Evolutionary conservation across 2,888 invertebrate genomes (phyloP), one percentile per base, ranked within the genome.

Genomic region (Tipula vernalis): DNA sequence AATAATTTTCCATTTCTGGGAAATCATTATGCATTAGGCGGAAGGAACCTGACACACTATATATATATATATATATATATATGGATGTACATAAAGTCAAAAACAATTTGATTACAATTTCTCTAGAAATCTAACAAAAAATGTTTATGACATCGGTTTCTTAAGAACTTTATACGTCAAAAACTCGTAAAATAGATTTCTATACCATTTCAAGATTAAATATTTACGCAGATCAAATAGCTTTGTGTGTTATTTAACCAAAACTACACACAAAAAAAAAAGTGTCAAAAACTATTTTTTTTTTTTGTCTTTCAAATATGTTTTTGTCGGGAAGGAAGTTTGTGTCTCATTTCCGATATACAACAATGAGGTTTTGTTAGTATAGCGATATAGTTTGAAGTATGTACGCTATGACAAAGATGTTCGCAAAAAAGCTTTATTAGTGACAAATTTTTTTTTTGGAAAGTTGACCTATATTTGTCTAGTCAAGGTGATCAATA

Each of bases 281-380:
- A 71, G 71, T 71, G 71, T 71, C 71, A 71, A 71, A 71, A 51
- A 51, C 51, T 51, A 51, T 15, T 51, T 51, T 51, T 51, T 51
- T 51, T 51, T 15, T 71, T 71, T 10, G 18, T 51, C 15, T 51
- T 51, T 51, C 15, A 51, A n/a, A 51, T 51, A 15, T 51, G 28
- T 18, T 51, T 71, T 71, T 71, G 71, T 71, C 71, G 71, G 71
- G 71, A 71, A 71, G 71, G 71, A 71, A 71, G 71, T 71, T 71
- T 71, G 71, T 71, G 71, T 71, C 71, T 71, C 71, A 71, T 71
- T 71, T 71, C 71, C 71, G 71, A 71, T 71, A 71, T 71, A 71
- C 28, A 71, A 12, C 71, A 12, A 57, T 57, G 71, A 10, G 28
- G 12, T 71, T 2, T 71, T n/a, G 71, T 71, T 39, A 6, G 39